Base-by-base conservation (phyloP, 2,888 invertebrate species). In the Philaethria dido region DNA sequence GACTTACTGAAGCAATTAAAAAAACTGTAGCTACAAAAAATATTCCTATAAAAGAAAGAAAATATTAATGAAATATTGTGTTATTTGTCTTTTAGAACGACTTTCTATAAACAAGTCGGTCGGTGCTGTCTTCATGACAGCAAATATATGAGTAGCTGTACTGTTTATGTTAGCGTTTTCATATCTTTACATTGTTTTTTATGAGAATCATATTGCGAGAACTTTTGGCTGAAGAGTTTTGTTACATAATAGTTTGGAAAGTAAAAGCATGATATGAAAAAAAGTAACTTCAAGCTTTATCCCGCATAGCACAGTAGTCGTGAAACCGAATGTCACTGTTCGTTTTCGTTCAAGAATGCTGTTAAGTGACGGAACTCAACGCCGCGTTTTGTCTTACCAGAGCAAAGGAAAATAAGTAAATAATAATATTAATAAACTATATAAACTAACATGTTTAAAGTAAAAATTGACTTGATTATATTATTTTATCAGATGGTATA, bases 51-150 rank as follows among this genome's bases (percentile, higher is more conserved):
- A n/a, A 3, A 63, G 3, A 16, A 39, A 8, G 1, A 29, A 1
- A 20, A 55, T 63, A 45, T 63, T 45, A 63, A 63, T 63, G 45
- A 55, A 63, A 55, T 55, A 55, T 63, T 36, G 22, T 42, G 29
- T n/a, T 42, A 54, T 52, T 62, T 62, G 42, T 42, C 18, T 29
- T 52, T 22, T 52, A 62, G 50, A 52, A 29, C 18, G 22, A 57
- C 22, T 29, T 52, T 25, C 18, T 42, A 62, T 52, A 62, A 62
- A 42, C 25, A 16, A n/a, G 36, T 48, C n/a, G 5, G 22, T n/a
- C n/a, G n/a, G n/a, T n/a, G n/a, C n/a, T n/a, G n/a, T 11, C 33
- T 42, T 42, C 22, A 18, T 42, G 39, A 9, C 2, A 39, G 14
- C 39, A 9, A n/a, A 39, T 39, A 39, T n/a, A 39, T n/a, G n/a